These are phyloP conservation scores for Polyommatus iphigenia DNA, from an alignment of 2,888 invertebrate species.

Conservation along the genomic window DNA sequence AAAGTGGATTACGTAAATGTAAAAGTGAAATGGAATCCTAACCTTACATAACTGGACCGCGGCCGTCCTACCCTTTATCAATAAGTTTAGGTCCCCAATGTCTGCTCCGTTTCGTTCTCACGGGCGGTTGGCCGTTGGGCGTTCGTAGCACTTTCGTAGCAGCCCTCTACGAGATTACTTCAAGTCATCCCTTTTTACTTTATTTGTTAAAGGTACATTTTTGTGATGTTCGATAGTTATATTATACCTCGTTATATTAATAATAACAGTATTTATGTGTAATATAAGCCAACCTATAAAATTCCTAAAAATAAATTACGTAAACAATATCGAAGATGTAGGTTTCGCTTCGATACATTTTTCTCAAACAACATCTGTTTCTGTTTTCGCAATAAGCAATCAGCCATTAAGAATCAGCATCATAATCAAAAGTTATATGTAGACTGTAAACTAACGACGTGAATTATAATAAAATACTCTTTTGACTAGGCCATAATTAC, in stretches of 20 bases:
- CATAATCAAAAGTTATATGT: not conserved
- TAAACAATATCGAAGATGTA: constrained; percentile 1
- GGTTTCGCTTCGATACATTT: not conserved
- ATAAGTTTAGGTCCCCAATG: constrained; percentile 24
- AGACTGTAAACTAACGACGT: not conserved
- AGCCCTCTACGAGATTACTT: not conserved
- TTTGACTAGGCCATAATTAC: not conserved
- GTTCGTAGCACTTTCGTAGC: constrained; percentile 37
- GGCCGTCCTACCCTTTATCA: constrained; percentile 13
- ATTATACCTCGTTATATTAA: not conserved
- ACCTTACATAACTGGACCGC: constrained; percentile 38
- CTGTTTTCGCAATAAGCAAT: not conserved
- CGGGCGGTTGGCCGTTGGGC: constrained; percentile 32
- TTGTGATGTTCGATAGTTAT: not conserved
- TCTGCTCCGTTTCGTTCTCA: not conserved
- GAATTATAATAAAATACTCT: not conserved
- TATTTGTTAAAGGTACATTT: too few relatives aligned
- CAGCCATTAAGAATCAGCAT: not conserved
- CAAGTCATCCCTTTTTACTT: too few relatives aligned
- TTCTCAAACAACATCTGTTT: not conserved
- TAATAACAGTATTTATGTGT: not conserved
- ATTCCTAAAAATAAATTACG: not conserved
- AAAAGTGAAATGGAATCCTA: constrained; percentile 34
- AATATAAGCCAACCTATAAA: not conserved
- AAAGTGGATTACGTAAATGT: constrained; percentile 40